Percentiles rank a stretch among this genome's conserved stretches.
Conservation (phyloP, 1,140 invertebrate species). For the Kradibia gibbosae region DNA sequence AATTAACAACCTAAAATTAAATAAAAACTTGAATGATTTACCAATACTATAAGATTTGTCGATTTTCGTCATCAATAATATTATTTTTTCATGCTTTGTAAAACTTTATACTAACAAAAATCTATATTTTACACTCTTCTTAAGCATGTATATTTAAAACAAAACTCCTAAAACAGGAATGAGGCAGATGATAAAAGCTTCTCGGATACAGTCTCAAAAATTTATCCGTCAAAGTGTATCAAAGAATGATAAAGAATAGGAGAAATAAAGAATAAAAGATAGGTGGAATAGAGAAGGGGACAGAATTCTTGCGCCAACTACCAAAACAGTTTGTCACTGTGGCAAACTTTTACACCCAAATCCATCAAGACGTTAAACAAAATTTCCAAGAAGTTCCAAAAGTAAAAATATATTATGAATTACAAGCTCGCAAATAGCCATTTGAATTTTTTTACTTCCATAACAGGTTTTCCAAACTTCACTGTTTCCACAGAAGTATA, state of each 20-base stretch:
- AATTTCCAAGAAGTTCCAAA: not conserved
- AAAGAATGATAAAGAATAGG: constrained; percentile 8
- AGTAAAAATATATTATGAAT: not conserved
- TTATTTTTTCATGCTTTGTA: too few species aligned
- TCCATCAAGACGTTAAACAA: not conserved
- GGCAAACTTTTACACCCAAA: not conserved
- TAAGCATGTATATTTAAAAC: not conserved
- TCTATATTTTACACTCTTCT: too few species aligned
- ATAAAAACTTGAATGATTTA: too few species aligned
- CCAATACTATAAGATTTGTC: too few species aligned
- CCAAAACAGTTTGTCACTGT: constrained; percentile 1
- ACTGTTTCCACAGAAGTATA: too few species aligned
- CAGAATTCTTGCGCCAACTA: not conserved
- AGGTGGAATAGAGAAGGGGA: not conserved
- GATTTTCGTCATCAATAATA: too few species aligned
- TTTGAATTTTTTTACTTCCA: not conserved
- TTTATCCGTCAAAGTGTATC: not conserved
- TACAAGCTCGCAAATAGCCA: not conserved
- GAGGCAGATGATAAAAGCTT: not conserved
- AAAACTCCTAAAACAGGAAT: not conserved
- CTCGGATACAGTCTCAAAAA: not conserved
- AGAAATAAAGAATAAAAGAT: not conserved
- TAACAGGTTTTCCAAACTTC: not conserved
- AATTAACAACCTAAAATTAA: too few species aligned
- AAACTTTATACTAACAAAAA: too few species aligned